Percentiles rank a stretch among this genome's conserved stretches.
These are phyloP conservation scores for Chelonus formosanus DNA, from an alignment of 2,888 invertebrate species.

Conservation along the genomic window DNA sequence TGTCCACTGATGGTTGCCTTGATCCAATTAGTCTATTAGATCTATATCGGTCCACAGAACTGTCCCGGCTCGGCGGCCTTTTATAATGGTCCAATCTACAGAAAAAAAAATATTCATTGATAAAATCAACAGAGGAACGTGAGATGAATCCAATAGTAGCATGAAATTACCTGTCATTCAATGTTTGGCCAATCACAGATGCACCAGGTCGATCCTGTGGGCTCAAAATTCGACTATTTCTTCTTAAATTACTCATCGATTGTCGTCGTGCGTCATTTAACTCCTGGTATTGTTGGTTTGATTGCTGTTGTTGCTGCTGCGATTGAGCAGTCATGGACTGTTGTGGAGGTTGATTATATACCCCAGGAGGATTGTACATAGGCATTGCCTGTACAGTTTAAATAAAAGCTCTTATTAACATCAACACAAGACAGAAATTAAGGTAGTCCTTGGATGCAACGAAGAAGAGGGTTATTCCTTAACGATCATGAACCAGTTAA, in stretches of 20 bases:
- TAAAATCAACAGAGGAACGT: too few species aligned
- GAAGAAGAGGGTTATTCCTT: too few species aligned
- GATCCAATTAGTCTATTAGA: conserved; percentile 74
- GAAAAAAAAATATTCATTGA: conserved; percentile 22
- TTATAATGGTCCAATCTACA: conserved; percentile 92
- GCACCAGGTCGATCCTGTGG: conserved; percentile 58
- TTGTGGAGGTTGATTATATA: conserved; percentile 49
- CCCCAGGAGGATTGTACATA: conserved; percentile 27
- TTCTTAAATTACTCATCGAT: conserved; percentile 59
- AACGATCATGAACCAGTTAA: too few species aligned
- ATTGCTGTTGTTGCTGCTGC: conserved; percentile 47
- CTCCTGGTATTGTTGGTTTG: conserved; percentile 56
- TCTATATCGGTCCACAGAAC: conserved; percentile 83
- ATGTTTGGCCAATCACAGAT: conserved; percentile 54
- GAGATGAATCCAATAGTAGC: too few species aligned
- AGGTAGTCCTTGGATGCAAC: too few species aligned
- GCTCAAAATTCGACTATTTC: conserved; percentile 59
- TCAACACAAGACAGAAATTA: too few species aligned
- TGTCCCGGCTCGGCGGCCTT: conserved; percentile 87
- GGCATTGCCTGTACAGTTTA: conserved; percentile 44
- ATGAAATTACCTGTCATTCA: conserved; percentile 58
- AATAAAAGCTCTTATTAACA: not conserved
- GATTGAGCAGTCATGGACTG: conserved; percentile 40
- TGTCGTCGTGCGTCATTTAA: conserved; percentile 54
- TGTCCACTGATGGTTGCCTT: conserved; percentile 82